Percentiles rank a stretch among this genome's conserved stretches.
These are phyloP conservation scores for Anniella stebbinsi DNA, from an alignment of 2,797 vertebrate species.

Conservation along the genomic window DNA sequence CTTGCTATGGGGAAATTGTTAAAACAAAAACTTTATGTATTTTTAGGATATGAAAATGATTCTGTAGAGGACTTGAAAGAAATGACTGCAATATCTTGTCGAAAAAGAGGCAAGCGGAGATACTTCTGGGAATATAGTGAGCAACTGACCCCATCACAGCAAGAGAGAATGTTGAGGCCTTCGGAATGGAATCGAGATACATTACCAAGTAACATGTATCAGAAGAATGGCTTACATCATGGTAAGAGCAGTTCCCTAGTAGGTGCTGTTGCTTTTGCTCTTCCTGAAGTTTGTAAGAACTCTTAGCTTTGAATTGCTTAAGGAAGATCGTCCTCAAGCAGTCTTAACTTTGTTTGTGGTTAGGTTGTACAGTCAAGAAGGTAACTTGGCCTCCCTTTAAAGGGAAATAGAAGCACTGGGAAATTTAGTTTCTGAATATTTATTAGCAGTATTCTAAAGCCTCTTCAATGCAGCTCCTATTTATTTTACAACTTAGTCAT, in stretches of 20 bases:
- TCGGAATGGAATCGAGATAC: constrained; percentile 97
- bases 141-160: constrained; percentile 92
- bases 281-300: not conserved
- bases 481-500: constrained; percentile 16
- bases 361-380: constrained; percentile 14
- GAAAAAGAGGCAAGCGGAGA: constrained; percentile 94
- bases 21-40: not conserved
- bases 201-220: constrained; percentile 97
- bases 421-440: constrained; percentile 47
- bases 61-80: constrained; percentile 94
- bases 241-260: constrained; percentile 80
- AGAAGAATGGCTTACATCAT: constrained; percentile 96
- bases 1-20: not conserved
- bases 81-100: constrained; percentile 90
- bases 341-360: constrained; percentile 4
- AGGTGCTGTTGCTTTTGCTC: not conserved
- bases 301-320: not conserved
- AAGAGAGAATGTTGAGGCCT: constrained; percentile 94
- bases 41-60: constrained; percentile 93
- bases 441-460: not conserved
- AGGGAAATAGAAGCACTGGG: constrained; percentile 40
- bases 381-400: constrained; percentile 41
- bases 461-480: not conserved
- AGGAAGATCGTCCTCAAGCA: constrained; percentile 2
- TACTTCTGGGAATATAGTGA: constrained; percentile 99